phyloP scores from a whole-genome alignment of 2,888 invertebrate genomes.

The Sminthurides aquaticus region DNA sequence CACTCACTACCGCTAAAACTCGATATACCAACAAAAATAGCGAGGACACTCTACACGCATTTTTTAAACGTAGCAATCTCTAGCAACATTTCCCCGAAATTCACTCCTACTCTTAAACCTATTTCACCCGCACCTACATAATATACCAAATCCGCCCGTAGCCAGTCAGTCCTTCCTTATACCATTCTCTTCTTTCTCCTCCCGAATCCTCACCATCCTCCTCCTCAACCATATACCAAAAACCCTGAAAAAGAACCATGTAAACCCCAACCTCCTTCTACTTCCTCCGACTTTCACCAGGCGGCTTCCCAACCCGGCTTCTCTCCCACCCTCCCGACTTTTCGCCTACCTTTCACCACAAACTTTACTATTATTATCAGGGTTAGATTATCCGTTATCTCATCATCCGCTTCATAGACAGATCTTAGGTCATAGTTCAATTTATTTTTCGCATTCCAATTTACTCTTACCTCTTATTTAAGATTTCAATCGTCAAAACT shows the following conservation, averaged over 20 bases:
- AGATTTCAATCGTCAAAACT: too few species aligned
- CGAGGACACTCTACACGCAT: background rate
- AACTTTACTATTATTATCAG: too few species aligned
- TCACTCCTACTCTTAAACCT: background rate
- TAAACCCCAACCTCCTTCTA: too few species aligned
- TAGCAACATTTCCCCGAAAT: background rate
- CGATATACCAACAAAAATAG: background rate
- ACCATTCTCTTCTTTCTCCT: background rate
- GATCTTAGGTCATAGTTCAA: too few species aligned
- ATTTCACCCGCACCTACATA: background rate
- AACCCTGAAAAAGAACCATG: too few species aligned
- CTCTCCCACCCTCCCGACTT: background rate
- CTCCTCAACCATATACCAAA: background rate
- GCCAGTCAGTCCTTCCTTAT: background rate
- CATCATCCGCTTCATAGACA: too few species aligned
- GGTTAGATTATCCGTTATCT: too few species aligned
- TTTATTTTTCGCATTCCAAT: too few species aligned
- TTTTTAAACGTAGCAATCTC: background rate
- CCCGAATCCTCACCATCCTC: background rate
- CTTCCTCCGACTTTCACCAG: slow-evolving; percentile 18
- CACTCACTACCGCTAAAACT: too few species aligned
- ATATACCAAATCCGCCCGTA: background rate
- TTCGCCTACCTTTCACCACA: background rate
- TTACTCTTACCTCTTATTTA: too few species aligned
- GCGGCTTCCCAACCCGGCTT: slow-evolving; percentile 8